These are phyloP conservation scores for Marronus borbonicus DNA, from an alignment of 2,888 invertebrate species.

Conservation along the genomic window DNA sequence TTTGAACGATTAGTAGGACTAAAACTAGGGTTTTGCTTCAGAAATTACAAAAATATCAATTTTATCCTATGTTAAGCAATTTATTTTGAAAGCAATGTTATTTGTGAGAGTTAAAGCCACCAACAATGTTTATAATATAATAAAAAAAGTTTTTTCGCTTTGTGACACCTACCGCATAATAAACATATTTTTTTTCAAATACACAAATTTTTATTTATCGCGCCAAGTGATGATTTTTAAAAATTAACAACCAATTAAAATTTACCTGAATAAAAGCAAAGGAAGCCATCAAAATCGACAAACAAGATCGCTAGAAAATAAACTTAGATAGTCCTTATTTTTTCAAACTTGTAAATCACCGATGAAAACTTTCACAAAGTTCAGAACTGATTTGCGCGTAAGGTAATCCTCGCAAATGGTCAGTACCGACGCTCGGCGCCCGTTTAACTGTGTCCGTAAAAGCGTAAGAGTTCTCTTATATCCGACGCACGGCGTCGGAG, in stretches of 20 bases:
- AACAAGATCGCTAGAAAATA: background rate
- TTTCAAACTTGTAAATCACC: background rate
- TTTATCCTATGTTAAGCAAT: too few species aligned
- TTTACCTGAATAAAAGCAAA: background rate
- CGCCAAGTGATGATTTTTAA: background rate
- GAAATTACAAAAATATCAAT: too few species aligned
- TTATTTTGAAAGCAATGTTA: too few species aligned
- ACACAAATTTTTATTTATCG: too few species aligned
- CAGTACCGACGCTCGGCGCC: constrained; percentile 56
- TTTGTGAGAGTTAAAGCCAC: too few species aligned
- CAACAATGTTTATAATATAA: too few species aligned
- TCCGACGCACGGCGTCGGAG: constrained; percentile 60
- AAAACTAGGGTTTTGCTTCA: too few species aligned
- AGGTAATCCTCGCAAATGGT: constrained; percentile 10
- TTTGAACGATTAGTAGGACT: too few species aligned
- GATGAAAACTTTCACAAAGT: constrained; percentile 28
- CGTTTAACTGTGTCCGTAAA: constrained; percentile 56
- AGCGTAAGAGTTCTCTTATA: constrained; percentile 58
- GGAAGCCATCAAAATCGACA: background rate
- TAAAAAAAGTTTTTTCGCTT: too few species aligned
- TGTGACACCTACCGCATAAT: too few species aligned
- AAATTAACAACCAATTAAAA: background rate
- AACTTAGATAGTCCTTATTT: constrained; percentile 1
- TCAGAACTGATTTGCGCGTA: constrained; percentile 34
- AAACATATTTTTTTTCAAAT: too few species aligned